Conservation (phyloP, 2,888 invertebrate species). For the Tipula unca region DNA sequence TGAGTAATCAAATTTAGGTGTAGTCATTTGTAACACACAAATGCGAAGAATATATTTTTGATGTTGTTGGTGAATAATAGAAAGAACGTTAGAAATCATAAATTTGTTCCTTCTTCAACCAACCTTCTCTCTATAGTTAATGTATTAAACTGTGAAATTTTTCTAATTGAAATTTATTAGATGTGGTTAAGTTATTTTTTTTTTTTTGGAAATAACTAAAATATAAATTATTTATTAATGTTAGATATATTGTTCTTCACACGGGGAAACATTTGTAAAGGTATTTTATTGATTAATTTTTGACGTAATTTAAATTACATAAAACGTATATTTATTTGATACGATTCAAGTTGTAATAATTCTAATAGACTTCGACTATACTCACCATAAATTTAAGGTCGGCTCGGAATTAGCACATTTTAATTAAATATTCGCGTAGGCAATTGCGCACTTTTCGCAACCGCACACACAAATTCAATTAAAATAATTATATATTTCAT, state of each 20-base stretch:
- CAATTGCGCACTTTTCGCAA: neutral
- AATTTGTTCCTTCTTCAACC: neutral
- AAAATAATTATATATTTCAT: neutral
- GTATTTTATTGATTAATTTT: neutral
- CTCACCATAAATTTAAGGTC: neutral
- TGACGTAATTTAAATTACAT: neutral
- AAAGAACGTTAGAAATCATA: neutral
- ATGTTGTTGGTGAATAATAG: neutral
- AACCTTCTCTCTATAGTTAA: neutral
- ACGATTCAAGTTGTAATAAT: no score
- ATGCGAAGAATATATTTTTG: neutral
- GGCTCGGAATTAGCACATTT: neutral
- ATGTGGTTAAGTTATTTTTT: neutral
- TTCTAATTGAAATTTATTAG: neutral
- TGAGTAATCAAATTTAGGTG: slow-evolving; percentile 8
- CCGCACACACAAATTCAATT: neutral
- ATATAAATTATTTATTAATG: neutral
- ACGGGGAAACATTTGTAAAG: neutral
- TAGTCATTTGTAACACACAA: neutral
- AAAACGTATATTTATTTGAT: no score
- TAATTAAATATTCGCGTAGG: no score
- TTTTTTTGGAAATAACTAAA: neutral
- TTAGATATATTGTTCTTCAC: neutral
- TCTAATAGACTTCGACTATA: no score
- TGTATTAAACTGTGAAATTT: neutral